Conservation (phyloP, 37 sponge, comb jelly and placozoan genomes). For the Ephydatia muelleri region DNA sequence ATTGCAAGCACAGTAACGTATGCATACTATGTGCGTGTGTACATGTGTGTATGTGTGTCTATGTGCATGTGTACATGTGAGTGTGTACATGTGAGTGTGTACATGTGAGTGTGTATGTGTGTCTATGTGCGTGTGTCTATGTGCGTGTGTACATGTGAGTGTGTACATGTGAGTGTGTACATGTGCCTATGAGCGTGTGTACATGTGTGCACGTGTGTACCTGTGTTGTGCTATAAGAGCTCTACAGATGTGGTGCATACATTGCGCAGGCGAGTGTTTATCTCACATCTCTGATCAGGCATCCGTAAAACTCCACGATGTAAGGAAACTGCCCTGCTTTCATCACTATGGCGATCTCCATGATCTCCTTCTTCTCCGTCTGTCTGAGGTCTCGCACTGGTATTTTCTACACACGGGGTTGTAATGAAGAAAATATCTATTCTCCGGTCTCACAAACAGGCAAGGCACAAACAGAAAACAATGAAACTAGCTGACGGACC, state of each 20-base stretch:
- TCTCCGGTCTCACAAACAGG: background rate
- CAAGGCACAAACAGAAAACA: background rate
- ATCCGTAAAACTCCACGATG: constrained; percentile 94
- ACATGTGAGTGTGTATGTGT: too few relatives aligned
- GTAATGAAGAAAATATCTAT: background rate
- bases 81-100: too few relatives aligned
- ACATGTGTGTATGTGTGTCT: too few relatives aligned
- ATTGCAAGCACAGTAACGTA: too few relatives aligned
- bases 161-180: too few relatives aligned
- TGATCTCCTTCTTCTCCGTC: constrained; percentile 47
- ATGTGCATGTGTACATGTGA: too few relatives aligned
- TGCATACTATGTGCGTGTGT: too few relatives aligned
- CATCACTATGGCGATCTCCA: constrained; percentile 80
- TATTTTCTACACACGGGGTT: constrained; percentile 46
- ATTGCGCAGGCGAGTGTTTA: too few relatives aligned
- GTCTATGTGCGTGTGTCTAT: too few relatives aligned
- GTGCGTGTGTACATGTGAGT: too few relatives aligned
- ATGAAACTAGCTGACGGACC: constrained; percentile 29
- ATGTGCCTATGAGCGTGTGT: background rate
- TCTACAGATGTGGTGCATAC: background rate
- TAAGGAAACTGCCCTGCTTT: constrained; percentile 76
- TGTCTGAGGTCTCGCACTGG: constrained; percentile 52
- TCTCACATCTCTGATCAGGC: constrained; percentile 88
- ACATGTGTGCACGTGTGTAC: background rate
- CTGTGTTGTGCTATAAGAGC: background rate